These are phyloP conservation scores for Pipistrellus nathusii DNA, from an alignment of 2,797 vertebrate species.

Conservation along the genomic window DNA sequence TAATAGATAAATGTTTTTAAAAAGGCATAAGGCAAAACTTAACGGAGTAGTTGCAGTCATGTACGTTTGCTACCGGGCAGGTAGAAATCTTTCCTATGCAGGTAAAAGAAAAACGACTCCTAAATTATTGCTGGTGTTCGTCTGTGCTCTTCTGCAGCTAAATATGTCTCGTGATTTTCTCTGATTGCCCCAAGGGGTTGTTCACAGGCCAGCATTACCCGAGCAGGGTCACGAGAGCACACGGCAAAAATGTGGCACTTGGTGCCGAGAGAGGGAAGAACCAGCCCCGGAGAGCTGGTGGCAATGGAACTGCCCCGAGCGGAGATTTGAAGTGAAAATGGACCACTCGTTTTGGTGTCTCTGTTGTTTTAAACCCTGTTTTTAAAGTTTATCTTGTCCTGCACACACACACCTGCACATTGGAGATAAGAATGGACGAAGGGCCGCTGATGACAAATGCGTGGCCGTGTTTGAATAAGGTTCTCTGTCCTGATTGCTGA, in stretches of 20 bases:
- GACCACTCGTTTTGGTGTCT: slow-evolving; percentile 41
- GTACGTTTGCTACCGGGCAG: not conserved
- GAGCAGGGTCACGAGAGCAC: accelerated
- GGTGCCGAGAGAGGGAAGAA: not conserved
- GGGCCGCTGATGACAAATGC: slow-evolving; percentile 72
- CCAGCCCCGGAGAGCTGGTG: not conserved
- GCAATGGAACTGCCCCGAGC: not conserved
- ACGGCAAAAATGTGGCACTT: not conserved
- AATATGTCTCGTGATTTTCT: slow-evolving; percentile 55
- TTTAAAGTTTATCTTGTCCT: slow-evolving; percentile 48
- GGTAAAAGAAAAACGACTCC: not conserved
- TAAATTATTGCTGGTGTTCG: not conserved
- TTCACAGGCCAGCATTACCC: accelerated
- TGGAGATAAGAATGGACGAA: slow-evolving; percentile 76
- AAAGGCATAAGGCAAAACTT: not conserved
- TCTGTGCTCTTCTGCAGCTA: not conserved
- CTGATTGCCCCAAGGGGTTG: not conserved
- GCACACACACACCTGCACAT: slow-evolving; percentile 53
- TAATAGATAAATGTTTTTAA: not conserved
- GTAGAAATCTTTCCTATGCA: not conserved
- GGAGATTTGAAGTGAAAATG: slow-evolving; percentile 23
- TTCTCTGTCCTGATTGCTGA: slow-evolving; percentile 63
- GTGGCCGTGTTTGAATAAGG: slow-evolving; percentile 82
- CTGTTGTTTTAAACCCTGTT: not conserved
- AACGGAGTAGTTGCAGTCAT: not conserved